Base-by-base conservation (phyloP, 2,888 invertebrate genomes). In the Bimastos eiseni region DNA sequence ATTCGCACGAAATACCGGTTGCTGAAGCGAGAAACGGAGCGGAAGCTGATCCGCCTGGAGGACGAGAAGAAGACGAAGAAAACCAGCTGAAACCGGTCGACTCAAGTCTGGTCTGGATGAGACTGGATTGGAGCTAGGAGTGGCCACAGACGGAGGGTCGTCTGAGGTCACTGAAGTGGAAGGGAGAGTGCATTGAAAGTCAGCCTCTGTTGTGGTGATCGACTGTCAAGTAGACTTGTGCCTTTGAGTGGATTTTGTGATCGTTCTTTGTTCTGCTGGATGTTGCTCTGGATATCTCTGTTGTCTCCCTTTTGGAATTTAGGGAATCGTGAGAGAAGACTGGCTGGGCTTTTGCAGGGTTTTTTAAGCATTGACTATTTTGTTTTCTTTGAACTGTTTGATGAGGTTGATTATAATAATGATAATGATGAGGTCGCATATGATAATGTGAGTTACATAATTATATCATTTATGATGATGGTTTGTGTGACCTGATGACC, bases 1-100 rank as follows among this genome's bases (percentile, higher is more conserved):
- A 95, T 96, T 36, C 93, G 94, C 91, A 94, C 95, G 92, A 95
- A 95, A 92, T 96, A 96, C 93, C 89, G 89, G 44, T 30, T 91
- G 55, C 33, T 90, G 38, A 41, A 88, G 70, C 83, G 91, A 24
- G 89, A 91, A 30, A 89, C 89, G 49, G 36, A 89, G 37, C n/a
- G 84, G 37, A 44, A 89, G 30, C 15, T 91, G 36, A 24, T 44
- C 19, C 41, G 88, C 55, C 49, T 91, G 33, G 84, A 90, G n/a
- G 37, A 34, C 8, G 33, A 41, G 89, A 86, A 34, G 86, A 36
- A 86, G 30, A 70, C 70, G 70, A 70, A 70, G 70, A 70, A 70
- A n/a, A 70, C n/a, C n/a, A 70, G 70, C 70, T 70, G 70, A 70
- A n/a, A n/a, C 70, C n/a, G 70, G 70, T 70, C n/a, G 30, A 70